These are phyloP conservation scores for Argya squamiceps DNA, from an alignment of 2,797 vertebrate genomes.

Conservation along the genomic window DNA sequence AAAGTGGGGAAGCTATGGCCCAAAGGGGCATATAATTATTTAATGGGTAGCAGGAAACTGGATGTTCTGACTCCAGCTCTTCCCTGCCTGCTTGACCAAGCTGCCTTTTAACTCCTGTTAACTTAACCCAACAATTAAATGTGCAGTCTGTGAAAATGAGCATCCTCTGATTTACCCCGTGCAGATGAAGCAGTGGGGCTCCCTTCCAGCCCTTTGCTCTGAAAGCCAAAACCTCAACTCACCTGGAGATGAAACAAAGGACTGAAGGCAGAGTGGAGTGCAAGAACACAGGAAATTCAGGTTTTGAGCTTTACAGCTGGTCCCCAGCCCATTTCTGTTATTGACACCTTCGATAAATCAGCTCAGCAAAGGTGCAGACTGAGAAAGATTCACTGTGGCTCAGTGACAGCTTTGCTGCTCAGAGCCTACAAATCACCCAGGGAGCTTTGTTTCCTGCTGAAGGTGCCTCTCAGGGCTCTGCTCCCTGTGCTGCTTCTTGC, in stretches of 20 bases:
- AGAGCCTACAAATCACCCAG: neutral
- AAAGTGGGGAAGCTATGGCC: neutral
- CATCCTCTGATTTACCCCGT: neutral
- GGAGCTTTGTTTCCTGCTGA: neutral
- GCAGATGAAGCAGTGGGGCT: neutral
- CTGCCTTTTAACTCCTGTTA: neutral
- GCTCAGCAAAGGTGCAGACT: neutral
- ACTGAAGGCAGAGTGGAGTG: neutral
- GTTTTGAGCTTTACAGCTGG: neutral
- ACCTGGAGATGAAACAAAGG: neutral
- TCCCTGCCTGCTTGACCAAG: neutral
- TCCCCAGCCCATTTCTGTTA: neutral
- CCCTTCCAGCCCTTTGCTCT: neutral
- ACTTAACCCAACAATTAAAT: neutral
- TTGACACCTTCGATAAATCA: neutral
- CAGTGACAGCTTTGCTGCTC: neutral
- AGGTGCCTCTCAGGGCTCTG: neutral
- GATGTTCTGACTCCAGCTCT: neutral
- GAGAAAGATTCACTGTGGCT: neutral
- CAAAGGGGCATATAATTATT: neutral
- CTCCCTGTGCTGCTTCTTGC: fast-evolving
- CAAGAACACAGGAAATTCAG: neutral
- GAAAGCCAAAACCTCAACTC: neutral
- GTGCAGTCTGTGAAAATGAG: neutral
- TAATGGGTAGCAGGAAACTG: neutral